phyloP scores from a whole-genome alignment of 1,140 invertebrate species.

The Tetragnatha versicolor region DNA sequence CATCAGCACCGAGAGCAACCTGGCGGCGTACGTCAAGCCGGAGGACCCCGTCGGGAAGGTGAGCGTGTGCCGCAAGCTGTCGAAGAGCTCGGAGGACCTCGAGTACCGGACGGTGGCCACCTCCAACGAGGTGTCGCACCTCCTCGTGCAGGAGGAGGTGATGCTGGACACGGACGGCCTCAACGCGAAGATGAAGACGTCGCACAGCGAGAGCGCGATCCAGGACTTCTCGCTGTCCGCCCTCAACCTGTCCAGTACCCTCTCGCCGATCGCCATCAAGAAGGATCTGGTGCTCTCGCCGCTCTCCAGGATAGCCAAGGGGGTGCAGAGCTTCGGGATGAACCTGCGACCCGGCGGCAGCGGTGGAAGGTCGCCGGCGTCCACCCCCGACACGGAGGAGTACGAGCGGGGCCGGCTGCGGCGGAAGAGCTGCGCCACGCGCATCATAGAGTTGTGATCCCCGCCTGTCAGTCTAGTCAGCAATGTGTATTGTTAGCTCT shows the following conservation, averaged over 20 bases:
- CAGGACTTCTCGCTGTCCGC: conserved; percentile 65
- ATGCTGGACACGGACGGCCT: conserved; percentile 58
- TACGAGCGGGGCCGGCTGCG: conserved; percentile 34
- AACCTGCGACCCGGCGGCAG: conserved; percentile 70
- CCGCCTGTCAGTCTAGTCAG: too few relatives aligned
- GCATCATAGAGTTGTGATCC: conserved; percentile 57
- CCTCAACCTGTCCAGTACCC: conserved; percentile 58
- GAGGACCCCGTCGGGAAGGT: conserved; percentile 6
- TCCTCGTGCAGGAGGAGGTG: conserved; percentile 48
- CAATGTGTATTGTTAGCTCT: too few relatives aligned
- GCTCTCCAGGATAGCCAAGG: conserved; percentile 59
- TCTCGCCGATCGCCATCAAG: conserved; percentile 58
- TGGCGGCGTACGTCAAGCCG: conserved; percentile 34
- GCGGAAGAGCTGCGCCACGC: conserved; percentile 48
- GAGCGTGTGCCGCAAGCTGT: conserved; percentile 63
- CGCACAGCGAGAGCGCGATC: conserved; percentile 80
- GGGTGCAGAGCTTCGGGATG: conserved; percentile 80
- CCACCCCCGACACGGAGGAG: conserved; percentile 42
- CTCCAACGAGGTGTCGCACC: conserved; percentile 50
- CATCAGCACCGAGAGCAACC: conserved; percentile 63
- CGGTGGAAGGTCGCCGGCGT: conserved; percentile 6
- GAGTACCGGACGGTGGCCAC: conserved; percentile 59
- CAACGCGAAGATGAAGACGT: conserved; percentile 74
- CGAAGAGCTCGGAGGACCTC: conserved; percentile 74
- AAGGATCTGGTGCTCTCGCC: conserved; percentile 60